Conservation (phyloP, 1,140 invertebrate genomes). For the Bombus vancouverensis region DNA sequence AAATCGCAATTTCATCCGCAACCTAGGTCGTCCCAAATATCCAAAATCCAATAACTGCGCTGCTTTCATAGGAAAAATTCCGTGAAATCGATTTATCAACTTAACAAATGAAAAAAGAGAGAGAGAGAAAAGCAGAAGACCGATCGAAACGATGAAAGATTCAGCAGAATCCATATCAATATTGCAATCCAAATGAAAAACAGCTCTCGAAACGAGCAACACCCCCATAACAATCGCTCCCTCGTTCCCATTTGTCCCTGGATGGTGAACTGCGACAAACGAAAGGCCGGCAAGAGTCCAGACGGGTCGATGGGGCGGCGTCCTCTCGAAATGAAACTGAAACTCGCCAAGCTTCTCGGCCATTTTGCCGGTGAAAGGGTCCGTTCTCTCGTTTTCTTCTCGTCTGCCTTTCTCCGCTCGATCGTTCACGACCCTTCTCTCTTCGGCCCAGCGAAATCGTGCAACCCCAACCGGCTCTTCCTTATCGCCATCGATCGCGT, state of each 20-base stretch:
- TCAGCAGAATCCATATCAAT: background rate
- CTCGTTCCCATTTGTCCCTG: background rate
- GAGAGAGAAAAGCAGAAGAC: background rate
- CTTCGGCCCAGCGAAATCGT: too few species aligned
- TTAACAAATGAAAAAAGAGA: background rate
- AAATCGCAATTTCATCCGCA: background rate
- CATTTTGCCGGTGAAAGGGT: slow-evolving; percentile 34
- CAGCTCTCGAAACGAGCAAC: background rate
- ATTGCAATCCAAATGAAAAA: background rate
- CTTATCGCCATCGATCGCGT: slow-evolving; percentile 21
- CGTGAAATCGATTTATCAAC: background rate
- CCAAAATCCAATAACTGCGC: too few species aligned
- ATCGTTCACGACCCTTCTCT: slow-evolving; percentile 5
- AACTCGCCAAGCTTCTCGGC: slow-evolving; percentile 23
- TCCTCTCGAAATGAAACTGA: slow-evolving; percentile 40
- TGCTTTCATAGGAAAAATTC: background rate
- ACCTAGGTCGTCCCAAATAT: background rate
- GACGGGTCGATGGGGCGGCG: slow-evolving; percentile 37
- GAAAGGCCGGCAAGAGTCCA: slow-evolving; percentile 6
- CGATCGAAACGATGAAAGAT: background rate
- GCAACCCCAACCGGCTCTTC: background rate
- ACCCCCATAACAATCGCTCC: background rate
- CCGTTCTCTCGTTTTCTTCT: slow-evolving; percentile 32
- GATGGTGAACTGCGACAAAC: background rate
- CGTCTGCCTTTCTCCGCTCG: background rate